A percentile compares a stretch with the other conserved stretches of the same genome.
These are phyloP conservation scores for Rhinolophus ferrumequinum DNA, from an alignment of 2,113 vertebrate genomes.

Conservation along the genomic window DNA sequence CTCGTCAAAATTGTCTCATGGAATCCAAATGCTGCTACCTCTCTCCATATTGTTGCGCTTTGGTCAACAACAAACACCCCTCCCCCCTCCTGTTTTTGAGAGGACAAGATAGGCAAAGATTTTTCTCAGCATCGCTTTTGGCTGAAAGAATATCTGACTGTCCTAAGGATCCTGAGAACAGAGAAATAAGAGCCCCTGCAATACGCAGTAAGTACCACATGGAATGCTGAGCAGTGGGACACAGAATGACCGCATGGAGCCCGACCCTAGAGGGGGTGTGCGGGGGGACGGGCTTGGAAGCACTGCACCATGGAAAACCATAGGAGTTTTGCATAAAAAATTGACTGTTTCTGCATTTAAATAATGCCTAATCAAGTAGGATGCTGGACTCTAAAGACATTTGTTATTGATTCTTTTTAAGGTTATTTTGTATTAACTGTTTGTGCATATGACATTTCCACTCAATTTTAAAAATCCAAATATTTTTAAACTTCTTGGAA, in stretches of 20 bases:
- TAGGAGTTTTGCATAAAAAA: neutral
- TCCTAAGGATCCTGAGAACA: neutral
- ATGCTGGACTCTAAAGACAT: conserved; percentile 28
- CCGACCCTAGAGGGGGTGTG: neutral
- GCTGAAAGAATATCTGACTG: neutral
- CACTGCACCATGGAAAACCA: neutral
- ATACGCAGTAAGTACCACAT: neutral
- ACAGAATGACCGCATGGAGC: neutral
- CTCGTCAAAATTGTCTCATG: neutral
- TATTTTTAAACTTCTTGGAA: conserved; percentile 2
- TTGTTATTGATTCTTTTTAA: conserved; percentile 56
- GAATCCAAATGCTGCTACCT: conserved; percentile 61
- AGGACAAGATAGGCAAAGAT: neutral
- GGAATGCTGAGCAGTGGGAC: neutral
- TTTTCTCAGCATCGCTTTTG: conserved; percentile 17
- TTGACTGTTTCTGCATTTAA: conserved; percentile 46
- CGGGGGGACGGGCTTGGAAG: neutral
- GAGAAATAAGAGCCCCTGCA: neutral
- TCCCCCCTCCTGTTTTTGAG: neutral
- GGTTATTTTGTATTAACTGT: conserved; percentile 34
- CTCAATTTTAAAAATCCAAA: conserved; percentile 51
- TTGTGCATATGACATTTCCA: conserved; percentile 20
- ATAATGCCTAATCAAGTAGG: neutral
- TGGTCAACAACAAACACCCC: neutral
- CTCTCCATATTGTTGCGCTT: conserved; percentile 29